Percentiles rank a stretch among this genome's conserved stretches.
Conservation (phyloP, 2,113 vertebrate genomes). For the Etia nguti region DNA sequence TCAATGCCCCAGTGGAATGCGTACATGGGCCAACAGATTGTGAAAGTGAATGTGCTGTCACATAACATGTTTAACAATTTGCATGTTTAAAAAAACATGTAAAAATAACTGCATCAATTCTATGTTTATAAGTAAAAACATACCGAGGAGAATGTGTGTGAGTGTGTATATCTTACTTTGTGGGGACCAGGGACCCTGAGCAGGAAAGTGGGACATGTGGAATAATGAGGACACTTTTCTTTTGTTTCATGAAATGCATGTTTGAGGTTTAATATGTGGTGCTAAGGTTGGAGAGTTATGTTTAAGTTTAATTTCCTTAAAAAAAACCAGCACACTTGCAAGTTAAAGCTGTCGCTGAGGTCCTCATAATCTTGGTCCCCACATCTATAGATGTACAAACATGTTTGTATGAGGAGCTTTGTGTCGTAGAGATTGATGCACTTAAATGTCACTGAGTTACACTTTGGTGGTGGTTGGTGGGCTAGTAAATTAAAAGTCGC, state of each 20-base stretch:
- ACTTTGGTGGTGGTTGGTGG: background rate
- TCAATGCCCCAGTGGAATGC: background rate
- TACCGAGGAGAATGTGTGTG: background rate
- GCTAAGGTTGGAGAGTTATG: background rate
- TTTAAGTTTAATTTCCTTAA: background rate
- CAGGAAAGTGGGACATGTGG: background rate
- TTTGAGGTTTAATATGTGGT: background rate
- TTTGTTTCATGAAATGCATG: background rate
- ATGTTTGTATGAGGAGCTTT: background rate
- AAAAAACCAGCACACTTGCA: background rate
- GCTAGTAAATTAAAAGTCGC: no score
- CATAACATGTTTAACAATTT: background rate
- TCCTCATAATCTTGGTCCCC: background rate
- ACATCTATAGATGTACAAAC: background rate
- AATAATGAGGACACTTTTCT: background rate
- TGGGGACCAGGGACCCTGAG: background rate
- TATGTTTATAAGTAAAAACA: background rate
- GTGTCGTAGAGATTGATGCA: background rate
- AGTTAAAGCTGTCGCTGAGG: rapidly evolving
- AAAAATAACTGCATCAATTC: background rate
- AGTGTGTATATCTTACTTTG: background rate
- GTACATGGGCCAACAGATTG: rapidly evolving
- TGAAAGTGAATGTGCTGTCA: background rate
- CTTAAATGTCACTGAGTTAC: background rate
- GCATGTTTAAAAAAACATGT: background rate